A percentile compares a stretch with the other conserved stretches of the same genome.
phyloP scores from a whole-genome alignment of 2,888 invertebrate species.

The Hypolimnas misippus region DNA sequence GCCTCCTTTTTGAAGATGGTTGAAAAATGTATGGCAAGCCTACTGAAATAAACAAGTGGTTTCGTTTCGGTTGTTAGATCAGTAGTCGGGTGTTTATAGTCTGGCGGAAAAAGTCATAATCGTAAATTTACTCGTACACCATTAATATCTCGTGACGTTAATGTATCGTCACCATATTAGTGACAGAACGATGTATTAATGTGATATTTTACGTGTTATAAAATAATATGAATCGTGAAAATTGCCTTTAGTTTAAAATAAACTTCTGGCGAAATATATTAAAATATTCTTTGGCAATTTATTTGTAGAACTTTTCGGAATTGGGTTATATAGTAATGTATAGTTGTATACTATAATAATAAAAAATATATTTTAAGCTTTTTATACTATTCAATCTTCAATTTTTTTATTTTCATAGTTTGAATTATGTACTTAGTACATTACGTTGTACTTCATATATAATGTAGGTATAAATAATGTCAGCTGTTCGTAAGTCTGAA shows the following conservation, averaged over 20 bases:
- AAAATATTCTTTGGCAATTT: too few species aligned
- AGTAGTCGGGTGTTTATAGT: conserved; percentile 54
- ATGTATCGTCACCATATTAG: conserved; percentile 35
- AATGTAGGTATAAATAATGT: background rate
- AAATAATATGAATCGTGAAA: conserved; percentile 1
- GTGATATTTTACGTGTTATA: background rate
- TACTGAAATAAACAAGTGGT: background rate
- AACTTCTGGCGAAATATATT: too few species aligned
- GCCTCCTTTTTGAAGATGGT: too few species aligned
- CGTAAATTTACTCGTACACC: conserved; percentile 62
- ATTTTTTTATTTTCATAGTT: conserved; percentile 14
- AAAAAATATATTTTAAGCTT: background rate
- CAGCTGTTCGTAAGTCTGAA: background rate
- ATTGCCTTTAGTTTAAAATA: background rate
- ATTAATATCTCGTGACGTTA: conserved; percentile 58
- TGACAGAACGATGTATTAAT: background rate
- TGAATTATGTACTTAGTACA: too few species aligned
- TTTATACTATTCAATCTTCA: background rate
- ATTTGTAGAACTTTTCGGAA: too few species aligned
- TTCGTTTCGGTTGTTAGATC: conserved; percentile 36
- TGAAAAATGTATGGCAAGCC: background rate
- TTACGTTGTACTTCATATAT: too few species aligned
- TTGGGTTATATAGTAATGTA: too few species aligned
- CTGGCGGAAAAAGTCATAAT: conserved; percentile 59
- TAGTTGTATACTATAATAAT: too few species aligned